phyloP scores from a whole-genome alignment of 2,113 vertebrate genomes.

The Scortum barcoo region DNA sequence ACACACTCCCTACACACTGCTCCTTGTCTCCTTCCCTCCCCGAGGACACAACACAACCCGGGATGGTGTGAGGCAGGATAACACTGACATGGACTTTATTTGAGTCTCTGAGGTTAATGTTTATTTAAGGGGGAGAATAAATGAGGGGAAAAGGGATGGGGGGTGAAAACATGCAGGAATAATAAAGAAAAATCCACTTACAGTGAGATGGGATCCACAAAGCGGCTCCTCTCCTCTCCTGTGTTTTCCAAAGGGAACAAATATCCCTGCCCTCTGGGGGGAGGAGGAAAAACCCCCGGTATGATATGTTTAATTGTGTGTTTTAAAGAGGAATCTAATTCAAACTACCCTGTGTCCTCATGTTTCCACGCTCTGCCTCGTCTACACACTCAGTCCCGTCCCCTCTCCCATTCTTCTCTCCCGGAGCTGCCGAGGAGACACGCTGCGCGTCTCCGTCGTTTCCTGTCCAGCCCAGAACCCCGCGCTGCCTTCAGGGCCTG shows the following conservation, averaged over 20 bases:
- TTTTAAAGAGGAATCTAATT: not conserved
- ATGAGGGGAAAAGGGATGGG: not conserved
- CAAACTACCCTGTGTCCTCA: constrained; percentile 46
- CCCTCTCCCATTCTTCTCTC: constrained; percentile 71
- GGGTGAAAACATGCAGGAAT: not conserved
- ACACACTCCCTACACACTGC: not conserved
- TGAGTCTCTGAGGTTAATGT: rapidly evolving
- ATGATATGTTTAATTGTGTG: not conserved
- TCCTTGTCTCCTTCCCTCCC: not conserved
- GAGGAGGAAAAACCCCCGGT: not conserved
- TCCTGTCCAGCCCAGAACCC: constrained; percentile 79
- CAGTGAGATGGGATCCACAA: constrained; percentile 65
- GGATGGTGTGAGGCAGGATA: constrained; percentile 1
- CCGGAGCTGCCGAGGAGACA: constrained; percentile 65
- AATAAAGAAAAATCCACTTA: constrained; percentile 58
- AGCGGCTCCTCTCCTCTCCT: constrained; percentile 58
- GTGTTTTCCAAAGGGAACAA: constrained; percentile 38
- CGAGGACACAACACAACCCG: constrained; percentile 44
- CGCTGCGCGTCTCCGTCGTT: constrained; percentile 75
- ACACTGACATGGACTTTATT: not conserved
- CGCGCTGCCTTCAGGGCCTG: constrained; percentile 49
- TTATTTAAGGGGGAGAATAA: not conserved
- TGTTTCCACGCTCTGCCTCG: constrained; percentile 55
- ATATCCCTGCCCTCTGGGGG: constrained; percentile 20
- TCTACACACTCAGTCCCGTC: constrained; percentile 27